Conservation (phyloP, 2,888 invertebrate species). For the Theretra japonica region DNA sequence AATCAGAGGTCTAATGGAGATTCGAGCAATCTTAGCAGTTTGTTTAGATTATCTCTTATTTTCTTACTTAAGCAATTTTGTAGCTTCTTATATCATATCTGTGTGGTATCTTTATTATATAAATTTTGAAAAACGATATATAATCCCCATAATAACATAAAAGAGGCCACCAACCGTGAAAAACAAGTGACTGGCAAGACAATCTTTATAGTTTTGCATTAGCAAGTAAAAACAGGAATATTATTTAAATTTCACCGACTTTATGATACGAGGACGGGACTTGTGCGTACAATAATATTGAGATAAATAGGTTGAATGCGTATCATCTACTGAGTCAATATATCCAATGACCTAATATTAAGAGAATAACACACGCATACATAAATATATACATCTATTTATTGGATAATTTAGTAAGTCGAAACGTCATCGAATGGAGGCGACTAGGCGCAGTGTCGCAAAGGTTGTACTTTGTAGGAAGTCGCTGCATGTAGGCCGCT, state of each 20-base stretch:
- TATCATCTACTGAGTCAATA: not conserved
- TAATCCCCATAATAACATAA: not conserved
- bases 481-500: no score
- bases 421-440: no score
- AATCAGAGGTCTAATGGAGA: no score
- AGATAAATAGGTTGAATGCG: conserved; percentile 2
- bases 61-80: no score
- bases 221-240: conserved; percentile 33
- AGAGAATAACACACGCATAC: not conserved
- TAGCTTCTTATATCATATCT: no score
- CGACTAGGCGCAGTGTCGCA: no score
- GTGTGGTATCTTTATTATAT: no score
- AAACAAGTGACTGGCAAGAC: conserved; percentile 10
- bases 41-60: no score
- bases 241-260: conserved; percentile 21
- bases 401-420: no score
- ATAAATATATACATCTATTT: no score
- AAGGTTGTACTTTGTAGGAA: no score
- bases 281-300: not conserved
- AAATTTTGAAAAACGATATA: not conserved
- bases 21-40: no score
- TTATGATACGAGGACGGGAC: not conserved
- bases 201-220: conserved; percentile 32
- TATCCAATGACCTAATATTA: not conserved
- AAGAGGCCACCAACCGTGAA: not conserved